These are phyloP conservation scores for Pelusios castaneus DNA, from an alignment of 2,113 vertebrate species.

Conservation along the genomic window DNA sequence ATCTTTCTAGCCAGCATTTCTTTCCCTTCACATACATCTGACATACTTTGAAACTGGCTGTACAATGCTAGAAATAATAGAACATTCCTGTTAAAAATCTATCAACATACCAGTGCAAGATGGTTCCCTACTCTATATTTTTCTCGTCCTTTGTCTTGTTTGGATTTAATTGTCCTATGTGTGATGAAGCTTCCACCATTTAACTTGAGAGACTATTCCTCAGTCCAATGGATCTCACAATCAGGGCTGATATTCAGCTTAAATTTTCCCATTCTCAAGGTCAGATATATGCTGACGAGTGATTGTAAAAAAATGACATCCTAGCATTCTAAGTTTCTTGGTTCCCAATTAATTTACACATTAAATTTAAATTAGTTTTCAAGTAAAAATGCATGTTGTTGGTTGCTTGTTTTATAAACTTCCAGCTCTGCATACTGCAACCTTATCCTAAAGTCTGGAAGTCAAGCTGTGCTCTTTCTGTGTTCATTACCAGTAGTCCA, in stretches of 20 bases:
- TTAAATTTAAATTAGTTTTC: not conserved
- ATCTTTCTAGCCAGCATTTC: not conserved
- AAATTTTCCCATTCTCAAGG: not conserved
- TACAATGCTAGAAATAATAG: not conserved
- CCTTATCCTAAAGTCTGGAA: fast-evolving
- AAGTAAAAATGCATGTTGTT: not conserved
- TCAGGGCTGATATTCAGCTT: not conserved
- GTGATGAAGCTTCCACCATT: not conserved
- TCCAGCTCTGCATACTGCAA: not conserved
- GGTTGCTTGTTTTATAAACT: fast-evolving
- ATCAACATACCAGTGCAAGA: not conserved
- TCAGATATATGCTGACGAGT: not conserved
- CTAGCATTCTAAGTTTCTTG: not conserved
- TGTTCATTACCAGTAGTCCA: not conserved
- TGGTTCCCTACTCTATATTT: not conserved
- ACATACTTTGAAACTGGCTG: not conserved
- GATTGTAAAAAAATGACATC: not conserved
- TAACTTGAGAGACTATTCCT: not conserved
- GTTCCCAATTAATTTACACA: not conserved
- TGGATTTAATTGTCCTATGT: not conserved
- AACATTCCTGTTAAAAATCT: not conserved
- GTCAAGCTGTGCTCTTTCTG: not conserved
- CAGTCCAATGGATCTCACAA: not conserved
- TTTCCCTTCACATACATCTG: not conserved
- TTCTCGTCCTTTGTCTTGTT: not conserved